Conservation (phyloP, 2,113 vertebrate genomes). For the Dicaeum eximium region DNA sequence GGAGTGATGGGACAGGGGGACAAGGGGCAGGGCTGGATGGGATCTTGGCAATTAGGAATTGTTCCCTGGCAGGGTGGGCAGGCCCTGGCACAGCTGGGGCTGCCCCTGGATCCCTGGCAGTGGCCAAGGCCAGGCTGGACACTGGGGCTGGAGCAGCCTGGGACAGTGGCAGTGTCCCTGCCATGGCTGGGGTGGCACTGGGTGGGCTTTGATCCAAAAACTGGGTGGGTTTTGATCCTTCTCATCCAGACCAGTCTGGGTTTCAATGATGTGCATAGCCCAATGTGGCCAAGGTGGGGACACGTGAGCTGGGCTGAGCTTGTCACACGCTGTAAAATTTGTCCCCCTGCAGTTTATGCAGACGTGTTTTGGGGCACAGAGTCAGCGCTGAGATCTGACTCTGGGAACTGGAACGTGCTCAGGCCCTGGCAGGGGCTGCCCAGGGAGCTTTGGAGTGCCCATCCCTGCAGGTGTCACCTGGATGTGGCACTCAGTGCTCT, state of each 20-base stretch:
- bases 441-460: not conserved
- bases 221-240: accelerated
- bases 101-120: not conserved
- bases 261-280: not conserved
- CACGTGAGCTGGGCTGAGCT: not conserved
- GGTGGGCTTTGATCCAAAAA: accelerated
- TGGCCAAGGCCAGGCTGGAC: not conserved
- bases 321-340: accelerated
- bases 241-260: not conserved
- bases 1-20: not conserved
- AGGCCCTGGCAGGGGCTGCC: not conserved
- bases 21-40: accelerated
- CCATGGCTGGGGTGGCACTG: not conserved
- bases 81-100: not conserved
- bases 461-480: not conserved
- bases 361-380: not conserved
- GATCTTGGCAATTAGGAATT: not conserved
- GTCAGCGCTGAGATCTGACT: accelerated
- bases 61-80: not conserved
- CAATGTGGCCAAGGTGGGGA: not conserved
- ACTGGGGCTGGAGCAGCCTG: not conserved
- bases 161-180: not conserved
- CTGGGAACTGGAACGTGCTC: accelerated
- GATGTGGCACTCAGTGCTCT: not conserved
- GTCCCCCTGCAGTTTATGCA: accelerated